Percentiles rank a stretch among this genome's conserved stretches.
phyloP scores from a whole-genome alignment of 1,140 invertebrate genomes.

The Anthonomus grandis region DNA sequence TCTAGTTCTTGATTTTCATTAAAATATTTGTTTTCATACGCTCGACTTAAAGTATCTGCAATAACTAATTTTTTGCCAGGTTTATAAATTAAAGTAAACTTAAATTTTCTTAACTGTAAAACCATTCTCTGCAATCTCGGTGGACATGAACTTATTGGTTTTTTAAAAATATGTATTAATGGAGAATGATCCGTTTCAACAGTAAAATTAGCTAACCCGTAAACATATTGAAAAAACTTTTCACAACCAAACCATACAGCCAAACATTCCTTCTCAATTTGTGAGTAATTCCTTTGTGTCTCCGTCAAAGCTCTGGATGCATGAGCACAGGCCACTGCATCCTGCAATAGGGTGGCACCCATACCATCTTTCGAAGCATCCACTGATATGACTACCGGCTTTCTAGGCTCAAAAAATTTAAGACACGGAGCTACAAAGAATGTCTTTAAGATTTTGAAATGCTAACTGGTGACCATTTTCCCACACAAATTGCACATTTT shows the following conservation, averaged over 20 bases:
- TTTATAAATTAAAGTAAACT: constrained; percentile 32
- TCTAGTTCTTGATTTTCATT: constrained; percentile 21
- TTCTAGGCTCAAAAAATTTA: constrained; percentile 35
- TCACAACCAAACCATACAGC: constrained; percentile 33
- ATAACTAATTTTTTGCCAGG: constrained; percentile 35
- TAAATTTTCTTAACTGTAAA: constrained; percentile 32
- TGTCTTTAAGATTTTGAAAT: constrained; percentile 37
- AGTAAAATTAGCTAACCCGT: constrained; percentile 24
- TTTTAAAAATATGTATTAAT: constrained; percentile 37
- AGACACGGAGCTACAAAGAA: constrained; percentile 36
- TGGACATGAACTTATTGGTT: constrained; percentile 27
- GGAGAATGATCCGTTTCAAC: constrained; percentile 39
- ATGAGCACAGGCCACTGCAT: constrained; percentile 40
- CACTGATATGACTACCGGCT: constrained; percentile 39
- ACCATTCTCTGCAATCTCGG: constrained; percentile 34
- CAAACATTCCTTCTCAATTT: constrained; percentile 35
- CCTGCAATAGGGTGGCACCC: constrained; percentile 44
- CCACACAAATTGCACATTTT: constrained; percentile 45
- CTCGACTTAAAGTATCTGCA: constrained; percentile 44
- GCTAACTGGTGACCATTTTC: constrained; percentile 34
- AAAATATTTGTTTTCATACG: constrained; percentile 9
- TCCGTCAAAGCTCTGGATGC: constrained; percentile 45
- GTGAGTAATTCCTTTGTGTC: constrained; percentile 43
- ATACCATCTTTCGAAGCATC: constrained; percentile 45
- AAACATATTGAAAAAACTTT: constrained; percentile 39